Evolutionary conservation across 2,888 invertebrate genomes (phyloP).

Genomic region (Heliconius ismenius): DNA sequence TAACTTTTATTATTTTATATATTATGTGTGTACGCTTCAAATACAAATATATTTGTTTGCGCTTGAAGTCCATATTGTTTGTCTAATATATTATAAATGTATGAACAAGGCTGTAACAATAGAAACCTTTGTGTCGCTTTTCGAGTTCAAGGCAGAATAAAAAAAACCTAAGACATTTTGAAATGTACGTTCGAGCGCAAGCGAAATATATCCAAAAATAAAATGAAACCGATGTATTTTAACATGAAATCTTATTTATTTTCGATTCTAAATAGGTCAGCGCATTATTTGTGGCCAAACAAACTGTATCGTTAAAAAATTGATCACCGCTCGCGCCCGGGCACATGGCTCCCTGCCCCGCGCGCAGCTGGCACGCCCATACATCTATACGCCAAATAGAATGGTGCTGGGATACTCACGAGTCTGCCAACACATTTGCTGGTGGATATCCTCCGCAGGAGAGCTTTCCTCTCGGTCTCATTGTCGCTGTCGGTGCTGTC

Average conservation of each 20-base stretch:
- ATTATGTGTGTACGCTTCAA: background rate
- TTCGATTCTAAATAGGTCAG: conserved; percentile 22
- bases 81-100: background rate
- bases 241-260: conserved; percentile 21
- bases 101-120: conserved; percentile 4
- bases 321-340: conserved; percentile 54
- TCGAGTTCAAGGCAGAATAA: background rate
- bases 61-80: background rate
- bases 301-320: conserved; percentile 57
- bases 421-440: conserved; percentile 90
- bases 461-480: conserved; percentile 89
- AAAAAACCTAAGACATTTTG: conserved; percentile 7
- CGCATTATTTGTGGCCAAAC: conserved; percentile 45
- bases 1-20: background rate
- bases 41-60: background rate
- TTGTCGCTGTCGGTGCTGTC: conserved; percentile 89
- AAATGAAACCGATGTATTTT: conserved; percentile 12
- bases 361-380: conserved; percentile 65
- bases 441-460: conserved; percentile 90
- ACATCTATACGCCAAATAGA: conserved; percentile 25
- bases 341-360: conserved; percentile 63
- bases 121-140: conserved; percentile 12
- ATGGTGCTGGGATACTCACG: conserved; percentile 72
- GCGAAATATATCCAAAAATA: conserved; percentile 14
- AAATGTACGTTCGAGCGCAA: background rate